Percentiles rank a stretch among this genome's conserved stretches.
phyloP scores from a whole-genome alignment of 2,797 vertebrate genomes.

The Sebastes matsubarae region DNA sequence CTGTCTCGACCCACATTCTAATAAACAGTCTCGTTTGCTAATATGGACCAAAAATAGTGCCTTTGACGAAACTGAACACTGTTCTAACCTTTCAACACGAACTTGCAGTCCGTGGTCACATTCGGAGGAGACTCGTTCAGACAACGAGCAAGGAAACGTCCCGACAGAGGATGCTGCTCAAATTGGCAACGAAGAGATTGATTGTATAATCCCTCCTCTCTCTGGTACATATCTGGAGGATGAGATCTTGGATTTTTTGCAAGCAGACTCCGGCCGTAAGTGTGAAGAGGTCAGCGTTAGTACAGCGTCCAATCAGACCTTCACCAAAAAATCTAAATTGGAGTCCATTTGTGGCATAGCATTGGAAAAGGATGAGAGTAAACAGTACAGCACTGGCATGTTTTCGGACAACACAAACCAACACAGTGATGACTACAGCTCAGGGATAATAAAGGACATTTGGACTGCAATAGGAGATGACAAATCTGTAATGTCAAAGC shows the following conservation, averaged over 20 bases:
- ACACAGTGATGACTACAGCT: constrained; percentile 92
- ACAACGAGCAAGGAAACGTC: constrained; percentile 92
- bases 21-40: constrained; percentile 99
- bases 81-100: constrained; percentile 99
- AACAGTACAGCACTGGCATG: constrained; percentile 86
- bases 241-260: constrained; percentile 95
- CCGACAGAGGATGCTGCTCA: constrained; percentile 90
- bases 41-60: constrained; percentile 99
- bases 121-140: constrained; percentile 98
- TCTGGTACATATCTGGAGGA: constrained; percentile 93
- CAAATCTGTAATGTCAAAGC: constrained; percentile 77
- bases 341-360: constrained; percentile 99
- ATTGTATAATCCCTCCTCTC: constrained; percentile 91
- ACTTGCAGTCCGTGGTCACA: constrained; percentile 99
- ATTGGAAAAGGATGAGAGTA: constrained; percentile 91
- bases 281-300: constrained; percentile 85
- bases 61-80: constrained; percentile 99
- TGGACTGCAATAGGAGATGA: constrained; percentile 92
- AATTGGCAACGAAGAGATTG: constrained; percentile 89
- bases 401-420: constrained; percentile 88
- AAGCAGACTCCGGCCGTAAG: constrained; percentile 85
- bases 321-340: constrained; percentile 96
- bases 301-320: constrained; percentile 87
- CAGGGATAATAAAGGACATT: constrained; percentile 98
- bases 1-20: constrained; percentile 93